These are phyloP conservation scores for Neoascia interrupta DNA, from an alignment of 2,888 invertebrate genomes.

Conservation along the genomic window DNA sequence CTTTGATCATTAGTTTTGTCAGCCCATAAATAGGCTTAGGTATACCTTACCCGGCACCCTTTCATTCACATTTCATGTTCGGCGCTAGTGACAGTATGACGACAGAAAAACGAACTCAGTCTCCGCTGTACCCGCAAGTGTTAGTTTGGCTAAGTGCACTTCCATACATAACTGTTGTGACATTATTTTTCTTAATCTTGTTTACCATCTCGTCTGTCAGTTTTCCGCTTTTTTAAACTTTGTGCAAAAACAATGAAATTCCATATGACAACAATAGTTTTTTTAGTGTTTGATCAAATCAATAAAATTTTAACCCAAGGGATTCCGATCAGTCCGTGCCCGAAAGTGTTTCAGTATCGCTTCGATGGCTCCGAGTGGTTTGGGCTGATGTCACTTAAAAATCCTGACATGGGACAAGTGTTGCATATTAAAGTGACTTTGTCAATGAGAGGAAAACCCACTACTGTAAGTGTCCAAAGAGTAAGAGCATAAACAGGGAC, in stretches of 20 bases:
- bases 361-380: conserved; percentile 79
- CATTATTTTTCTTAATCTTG: background rate
- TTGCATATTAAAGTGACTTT: conserved; percentile 76
- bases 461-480: conserved; percentile 73
- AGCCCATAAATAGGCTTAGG: no score
- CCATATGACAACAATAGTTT: conserved; percentile 65
- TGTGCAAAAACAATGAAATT: conserved; percentile 69
- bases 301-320: conserved; percentile 74
- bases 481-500: background rate
- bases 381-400: conserved; percentile 78
- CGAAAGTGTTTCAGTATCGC: conserved; percentile 79
- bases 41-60: no score
- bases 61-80: no score
- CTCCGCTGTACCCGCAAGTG: no score
- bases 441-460: conserved; percentile 76
- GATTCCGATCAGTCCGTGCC: conserved; percentile 77
- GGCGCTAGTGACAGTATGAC: no score
- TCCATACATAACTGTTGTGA: no score
- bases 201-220: background rate
- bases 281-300: conserved; percentile 71
- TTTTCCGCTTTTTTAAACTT: background rate
- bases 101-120: no score
- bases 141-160: no score
- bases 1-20: no score
- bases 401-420: conserved; percentile 73